A percentile compares a stretch with the other conserved stretches of the same genome.
These are phyloP conservation scores for Acyrthosiphon pisum DNA, from an alignment of 1,140 invertebrate species.

Conservation along the genomic window DNA sequence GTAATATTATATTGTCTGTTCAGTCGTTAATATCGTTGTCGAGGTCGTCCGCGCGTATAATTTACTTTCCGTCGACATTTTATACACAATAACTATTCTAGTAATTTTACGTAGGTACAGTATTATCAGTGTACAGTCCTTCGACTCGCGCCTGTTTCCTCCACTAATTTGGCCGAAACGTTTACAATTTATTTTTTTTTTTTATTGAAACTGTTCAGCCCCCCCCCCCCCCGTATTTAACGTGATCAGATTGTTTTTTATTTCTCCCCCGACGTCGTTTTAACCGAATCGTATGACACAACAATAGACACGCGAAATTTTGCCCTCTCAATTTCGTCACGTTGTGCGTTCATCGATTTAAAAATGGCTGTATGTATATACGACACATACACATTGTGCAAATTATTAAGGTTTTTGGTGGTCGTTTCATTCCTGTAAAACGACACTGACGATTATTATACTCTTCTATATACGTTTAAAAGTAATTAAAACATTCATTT, in stretches of 20 bases:
- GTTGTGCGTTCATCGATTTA: background rate
- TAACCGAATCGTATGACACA: background rate
- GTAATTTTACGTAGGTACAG: too few relatives aligned
- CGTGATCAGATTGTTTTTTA: background rate
- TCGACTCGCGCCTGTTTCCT: background rate
- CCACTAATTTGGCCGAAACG: background rate
- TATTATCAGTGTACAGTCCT: too few relatives aligned
- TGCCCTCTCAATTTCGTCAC: background rate
- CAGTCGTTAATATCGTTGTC: background rate
- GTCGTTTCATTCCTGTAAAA: background rate
- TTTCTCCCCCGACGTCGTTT: background rate
- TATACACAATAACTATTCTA: background rate
- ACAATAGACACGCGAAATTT: background rate
- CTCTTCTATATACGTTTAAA: background rate
- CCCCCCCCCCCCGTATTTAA: background rate
- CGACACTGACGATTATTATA: background rate
- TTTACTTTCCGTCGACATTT: background rate
- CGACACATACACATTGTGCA: background rate
- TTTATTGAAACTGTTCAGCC: background rate
- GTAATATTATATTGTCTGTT: background rate
- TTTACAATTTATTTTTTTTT: background rate
- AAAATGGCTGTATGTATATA: background rate
- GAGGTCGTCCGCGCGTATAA: background rate
- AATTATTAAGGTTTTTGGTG: background rate
- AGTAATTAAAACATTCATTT: background rate